phyloP scores from a whole-genome alignment of 2,888 invertebrate genomes.

The Spatulosminthurus flaviceps region DNA sequence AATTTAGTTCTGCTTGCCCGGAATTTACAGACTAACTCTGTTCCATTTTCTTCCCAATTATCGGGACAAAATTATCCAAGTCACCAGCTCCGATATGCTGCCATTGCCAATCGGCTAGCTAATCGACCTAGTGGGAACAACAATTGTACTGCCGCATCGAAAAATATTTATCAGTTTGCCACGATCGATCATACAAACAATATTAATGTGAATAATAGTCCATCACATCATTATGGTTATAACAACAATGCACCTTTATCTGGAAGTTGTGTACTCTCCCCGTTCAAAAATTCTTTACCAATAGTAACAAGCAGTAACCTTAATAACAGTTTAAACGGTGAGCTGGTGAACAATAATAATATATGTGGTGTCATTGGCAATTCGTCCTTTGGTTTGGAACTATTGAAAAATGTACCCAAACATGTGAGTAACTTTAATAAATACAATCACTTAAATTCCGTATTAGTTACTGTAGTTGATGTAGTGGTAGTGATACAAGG shows the following conservation, averaged over 20 bases:
- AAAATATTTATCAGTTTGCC: slow-evolving; percentile 24
- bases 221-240: slow-evolving; percentile 19
- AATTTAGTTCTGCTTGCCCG: slow-evolving; percentile 47
- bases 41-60: neutral
- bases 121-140: slow-evolving; percentile 35
- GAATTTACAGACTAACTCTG: slow-evolving; percentile 38
- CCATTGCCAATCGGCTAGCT: slow-evolving; percentile 50
- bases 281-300: slow-evolving; percentile 1
- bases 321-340: slow-evolving; percentile 31
- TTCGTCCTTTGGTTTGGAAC: neutral
- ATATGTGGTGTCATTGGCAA: neutral
- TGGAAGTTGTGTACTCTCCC: slow-evolving; percentile 14
- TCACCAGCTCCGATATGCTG: slow-evolving; percentile 50
- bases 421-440: slow-evolving; percentile 7
- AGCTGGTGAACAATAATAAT: slow-evolving; percentile 37
- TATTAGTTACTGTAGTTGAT: no score
- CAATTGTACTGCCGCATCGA: neutral
- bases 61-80: slow-evolving; percentile 46
- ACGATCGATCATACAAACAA: slow-evolving; percentile 24
- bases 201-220: slow-evolving; percentile 41
- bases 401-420: neutral
- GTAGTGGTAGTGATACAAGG: no score
- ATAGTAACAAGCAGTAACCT: slow-evolving; percentile 1
- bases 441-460: neutral
- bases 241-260: neutral